Evolutionary conservation across 2,113 vertebrate genomes (phyloP).

Genomic region (Maccullochella peelii): DNA sequence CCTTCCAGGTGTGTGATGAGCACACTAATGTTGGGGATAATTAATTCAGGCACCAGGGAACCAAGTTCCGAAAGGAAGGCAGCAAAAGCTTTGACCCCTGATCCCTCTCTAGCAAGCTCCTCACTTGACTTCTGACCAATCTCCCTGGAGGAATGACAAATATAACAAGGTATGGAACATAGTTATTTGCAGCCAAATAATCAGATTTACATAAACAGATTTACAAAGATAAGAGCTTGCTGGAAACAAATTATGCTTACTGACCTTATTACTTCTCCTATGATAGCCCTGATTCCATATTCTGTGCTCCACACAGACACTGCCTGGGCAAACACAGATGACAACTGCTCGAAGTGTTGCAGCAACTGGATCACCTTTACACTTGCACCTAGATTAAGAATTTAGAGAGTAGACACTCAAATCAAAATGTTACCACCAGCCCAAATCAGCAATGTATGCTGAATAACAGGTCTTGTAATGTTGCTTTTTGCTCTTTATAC

Average conservation of each 20-base stretch:
- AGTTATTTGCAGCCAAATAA: not conserved
- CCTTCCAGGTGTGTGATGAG: constrained; percentile 92
- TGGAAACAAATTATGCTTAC: constrained; percentile 29
- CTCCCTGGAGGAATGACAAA: constrained; percentile 83
- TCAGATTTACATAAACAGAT: not conserved
- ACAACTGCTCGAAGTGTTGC: constrained; percentile 95
- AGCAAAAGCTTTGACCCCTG: constrained; percentile 89
- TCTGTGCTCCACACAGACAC: constrained; percentile 91
- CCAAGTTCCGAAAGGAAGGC: constrained; percentile 91
- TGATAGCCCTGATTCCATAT: constrained; percentile 91
- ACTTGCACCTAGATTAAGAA: constrained; percentile 86
- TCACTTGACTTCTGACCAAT: constrained; percentile 93
- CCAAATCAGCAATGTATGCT: not conserved
- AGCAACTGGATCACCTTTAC: constrained; percentile 94
- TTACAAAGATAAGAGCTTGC: not conserved
- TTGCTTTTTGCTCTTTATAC: not conserved
- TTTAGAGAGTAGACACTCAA: not conserved
- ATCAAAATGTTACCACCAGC: not conserved
- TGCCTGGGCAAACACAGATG: constrained; percentile 89
- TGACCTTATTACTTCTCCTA: constrained; percentile 94
- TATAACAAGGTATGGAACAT: not conserved
- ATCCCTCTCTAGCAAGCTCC: constrained; percentile 88
- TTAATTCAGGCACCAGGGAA: constrained; percentile 85
- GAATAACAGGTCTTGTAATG: not conserved
- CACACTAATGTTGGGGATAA: constrained; percentile 93